Evolutionary conservation across 2,113 vertebrate species (phyloP).

Genomic region (Arvicanthis niloticus): DNA sequence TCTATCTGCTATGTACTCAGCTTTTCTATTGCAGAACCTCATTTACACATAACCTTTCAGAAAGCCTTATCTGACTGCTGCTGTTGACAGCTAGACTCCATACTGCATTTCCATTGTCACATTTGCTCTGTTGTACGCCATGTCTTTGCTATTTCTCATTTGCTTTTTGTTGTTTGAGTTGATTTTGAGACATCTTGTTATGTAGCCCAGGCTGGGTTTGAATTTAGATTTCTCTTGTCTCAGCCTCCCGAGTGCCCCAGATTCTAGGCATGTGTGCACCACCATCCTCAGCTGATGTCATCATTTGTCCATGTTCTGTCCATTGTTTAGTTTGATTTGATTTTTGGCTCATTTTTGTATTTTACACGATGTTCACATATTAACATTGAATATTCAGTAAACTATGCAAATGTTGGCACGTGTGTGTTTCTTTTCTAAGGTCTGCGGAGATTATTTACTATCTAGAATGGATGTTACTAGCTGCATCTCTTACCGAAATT

Average conservation of each 20-base stretch:
- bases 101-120: not conserved
- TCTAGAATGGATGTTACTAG: constrained; percentile 96
- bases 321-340: not conserved
- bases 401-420: constrained; percentile 25
- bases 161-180: not conserved
- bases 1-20: not conserved
- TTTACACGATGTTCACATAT: not conserved
- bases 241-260: not conserved
- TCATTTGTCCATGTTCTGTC: not conserved
- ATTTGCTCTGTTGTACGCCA: not conserved
- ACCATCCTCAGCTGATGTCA: not conserved
- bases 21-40: not conserved
- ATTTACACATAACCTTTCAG: not conserved
- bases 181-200: not conserved
- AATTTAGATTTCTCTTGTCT: not conserved
- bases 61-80: not conserved
- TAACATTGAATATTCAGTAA: constrained; percentile 22
- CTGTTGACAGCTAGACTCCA: not conserved
- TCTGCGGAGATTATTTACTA: constrained; percentile 98
- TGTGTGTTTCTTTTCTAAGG: constrained; percentile 85
- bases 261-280: not conserved
- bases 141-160: not conserved
- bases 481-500: constrained; percentile 97
- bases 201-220: not conserved
- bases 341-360: constrained; percentile 42